Percentiles rank a stretch among this genome's conserved stretches.
phyloP scores from a whole-genome alignment of 2,888 invertebrate genomes.

The Sisyra nigra region DNA sequence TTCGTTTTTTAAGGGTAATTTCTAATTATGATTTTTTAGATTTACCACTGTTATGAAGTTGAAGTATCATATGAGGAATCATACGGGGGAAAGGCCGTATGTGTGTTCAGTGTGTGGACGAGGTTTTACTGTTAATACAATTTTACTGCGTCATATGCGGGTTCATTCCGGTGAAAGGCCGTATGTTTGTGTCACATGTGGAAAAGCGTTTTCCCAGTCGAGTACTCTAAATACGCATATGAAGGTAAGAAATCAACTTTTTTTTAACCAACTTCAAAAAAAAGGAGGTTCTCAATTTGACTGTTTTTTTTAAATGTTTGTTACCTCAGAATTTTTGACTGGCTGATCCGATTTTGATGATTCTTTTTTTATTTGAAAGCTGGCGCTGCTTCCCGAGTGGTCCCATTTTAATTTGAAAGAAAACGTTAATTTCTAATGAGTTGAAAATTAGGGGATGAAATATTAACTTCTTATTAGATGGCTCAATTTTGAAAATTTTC shows the following conservation, averaged over 20 bases:
- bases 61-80: constrained; percentile 30
- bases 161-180: constrained; percentile 29
- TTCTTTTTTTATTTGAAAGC: no score
- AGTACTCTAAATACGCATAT: constrained; percentile 29
- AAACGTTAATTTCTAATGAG: no score
- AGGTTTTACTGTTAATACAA: constrained; percentile 30
- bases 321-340: no score
- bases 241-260: constrained; percentile 21
- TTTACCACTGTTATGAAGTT: constrained; percentile 30
- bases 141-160: constrained; percentile 27
- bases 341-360: no score
- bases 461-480: no score
- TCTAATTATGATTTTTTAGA: constrained; percentile 16
- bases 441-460: no score
- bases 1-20: not conserved
- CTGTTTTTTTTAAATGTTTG: not conserved
- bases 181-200: constrained; percentile 28
- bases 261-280: no score
- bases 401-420: no score
- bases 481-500: no score
- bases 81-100: constrained; percentile 29
- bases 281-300: not conserved
- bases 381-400: no score
- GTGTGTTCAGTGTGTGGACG: constrained; percentile 27
- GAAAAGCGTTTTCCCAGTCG: constrained; percentile 28